Percentiles rank a stretch among this genome's conserved stretches.
These are phyloP conservation scores for Hirundichthys speculiger DNA, from an alignment of 2,113 vertebrate species.

Conservation along the genomic window DNA sequence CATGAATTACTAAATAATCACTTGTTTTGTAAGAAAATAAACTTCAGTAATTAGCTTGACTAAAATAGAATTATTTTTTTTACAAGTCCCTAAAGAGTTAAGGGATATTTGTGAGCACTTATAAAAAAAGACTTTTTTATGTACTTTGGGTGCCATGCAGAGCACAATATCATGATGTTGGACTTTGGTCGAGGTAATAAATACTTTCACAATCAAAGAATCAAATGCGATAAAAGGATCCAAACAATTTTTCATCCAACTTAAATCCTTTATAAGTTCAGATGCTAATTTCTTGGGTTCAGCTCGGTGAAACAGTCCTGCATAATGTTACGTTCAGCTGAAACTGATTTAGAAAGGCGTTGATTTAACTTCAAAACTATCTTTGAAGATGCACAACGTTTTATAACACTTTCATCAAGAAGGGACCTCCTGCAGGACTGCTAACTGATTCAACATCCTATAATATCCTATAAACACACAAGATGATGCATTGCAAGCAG, in stretches of 20 bases:
- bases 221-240: too few relatives aligned
- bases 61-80: neutral
- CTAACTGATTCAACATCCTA: too few relatives aligned
- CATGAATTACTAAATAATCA: neutral
- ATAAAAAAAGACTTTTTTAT: neutral
- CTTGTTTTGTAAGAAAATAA: neutral
- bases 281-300: too few relatives aligned
- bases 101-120: neutral
- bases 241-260: too few relatives aligned
- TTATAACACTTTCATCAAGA: neutral
- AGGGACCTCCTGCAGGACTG: too few relatives aligned
- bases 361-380: neutral
- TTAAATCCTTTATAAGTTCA: too few relatives aligned
- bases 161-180: neutral
- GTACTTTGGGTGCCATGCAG: neutral
- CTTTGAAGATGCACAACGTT: neutral
- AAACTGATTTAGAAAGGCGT: neutral
- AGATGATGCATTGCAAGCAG: too few relatives aligned
- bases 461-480: too few relatives aligned
- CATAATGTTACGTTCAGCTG: neutral
- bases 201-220: too few relatives aligned
- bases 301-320: neutral
- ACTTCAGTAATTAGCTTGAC: neutral
- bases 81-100: conserved; percentile 1
- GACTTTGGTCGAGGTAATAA: neutral